Percentiles rank a stretch among this genome's conserved stretches.
Evolutionary conservation across 2,113 vertebrate species (phyloP).

Genomic region (Lethenteron camtschaticum): DNA sequence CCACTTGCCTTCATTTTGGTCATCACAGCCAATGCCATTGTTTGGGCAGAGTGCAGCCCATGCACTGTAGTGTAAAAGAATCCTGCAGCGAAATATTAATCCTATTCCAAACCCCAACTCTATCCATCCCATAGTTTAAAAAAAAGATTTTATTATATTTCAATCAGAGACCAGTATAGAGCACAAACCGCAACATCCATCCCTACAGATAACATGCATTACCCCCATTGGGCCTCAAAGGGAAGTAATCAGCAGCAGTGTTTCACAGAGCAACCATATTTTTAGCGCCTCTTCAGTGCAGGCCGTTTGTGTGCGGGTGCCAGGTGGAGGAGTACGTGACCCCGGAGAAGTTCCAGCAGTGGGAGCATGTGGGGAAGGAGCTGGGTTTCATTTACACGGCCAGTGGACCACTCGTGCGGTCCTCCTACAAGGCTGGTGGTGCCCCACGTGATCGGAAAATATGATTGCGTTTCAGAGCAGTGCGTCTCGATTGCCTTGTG

Average conservation of each 20-base stretch:
- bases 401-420: conserved; percentile 75
- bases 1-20: no score
- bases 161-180: no score
- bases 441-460: background rate
- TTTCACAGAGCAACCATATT: background rate
- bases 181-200: no score
- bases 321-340: conserved; percentile 88
- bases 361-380: conserved; percentile 69
- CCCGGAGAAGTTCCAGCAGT: conserved; percentile 69
- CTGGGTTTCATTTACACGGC: conserved; percentile 87
- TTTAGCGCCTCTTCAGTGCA: background rate
- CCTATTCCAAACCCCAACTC: background rate
- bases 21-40: no score
- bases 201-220: no score
- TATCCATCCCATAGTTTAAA: background rate
- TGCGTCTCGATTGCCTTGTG: no score
- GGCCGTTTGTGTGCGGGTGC: conserved; percentile 9
- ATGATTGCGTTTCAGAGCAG: background rate
- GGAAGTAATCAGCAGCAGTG: no score
- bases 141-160: background rate
- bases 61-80: no score
- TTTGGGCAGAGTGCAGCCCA: no score
- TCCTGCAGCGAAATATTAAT: no score
- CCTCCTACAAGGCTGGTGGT: conserved; percentile 94
- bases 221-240: no score